Base-by-base conservation (phyloP, 2,113 vertebrate species). In the Atherinomorus stipes region DNA sequence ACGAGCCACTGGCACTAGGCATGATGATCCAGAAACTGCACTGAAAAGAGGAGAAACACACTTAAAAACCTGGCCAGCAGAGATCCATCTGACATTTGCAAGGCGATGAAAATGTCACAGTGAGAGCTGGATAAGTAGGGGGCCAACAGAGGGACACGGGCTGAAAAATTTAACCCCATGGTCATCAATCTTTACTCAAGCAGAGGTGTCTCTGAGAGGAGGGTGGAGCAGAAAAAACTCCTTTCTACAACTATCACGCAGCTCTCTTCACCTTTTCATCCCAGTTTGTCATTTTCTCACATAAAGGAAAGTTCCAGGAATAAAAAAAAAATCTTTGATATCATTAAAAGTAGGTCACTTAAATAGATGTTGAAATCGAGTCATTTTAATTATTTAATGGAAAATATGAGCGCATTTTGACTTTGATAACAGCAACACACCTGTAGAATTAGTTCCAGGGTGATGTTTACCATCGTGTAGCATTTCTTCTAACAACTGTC, bases 11-110 rank as follows among this genome's bases (percentile, higher is more conserved):
- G 7, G 31, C 26, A 5, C 37, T 64, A 58, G 26, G 34, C 57
- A 9, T 21, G 47, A 38, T 62, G 62, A 74, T 67, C 8, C 4
- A 65, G 42, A 40, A 54, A 19, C 64, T 12, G 7, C 22, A 45
- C 23, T 4, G 52, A 49, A 56, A 64, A 74, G 45, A 62, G 58
- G 21, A 65, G 52, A 81, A 73, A 31, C 44, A 45, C 64, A 71
- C 68, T 75, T 40, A 34, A 69, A 68, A 54, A 50, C 15, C 8
- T 11, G 0, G 74, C 47, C 31, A 8, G 62, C 62, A 45, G 62
- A 69, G 53, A 77, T 44, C 50, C 18, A 15, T 47, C 40, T 83
- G 84, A 84, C 74, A 65, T 80, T 70, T 78, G 38, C 7, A 13
- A 54, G 34, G 65, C 1, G 50, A 56, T 60, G 52, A 65, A 71